These are phyloP conservation scores for Agonum fuliginosum DNA, from an alignment of 2,888 invertebrate genomes.

Conservation along the genomic window DNA sequence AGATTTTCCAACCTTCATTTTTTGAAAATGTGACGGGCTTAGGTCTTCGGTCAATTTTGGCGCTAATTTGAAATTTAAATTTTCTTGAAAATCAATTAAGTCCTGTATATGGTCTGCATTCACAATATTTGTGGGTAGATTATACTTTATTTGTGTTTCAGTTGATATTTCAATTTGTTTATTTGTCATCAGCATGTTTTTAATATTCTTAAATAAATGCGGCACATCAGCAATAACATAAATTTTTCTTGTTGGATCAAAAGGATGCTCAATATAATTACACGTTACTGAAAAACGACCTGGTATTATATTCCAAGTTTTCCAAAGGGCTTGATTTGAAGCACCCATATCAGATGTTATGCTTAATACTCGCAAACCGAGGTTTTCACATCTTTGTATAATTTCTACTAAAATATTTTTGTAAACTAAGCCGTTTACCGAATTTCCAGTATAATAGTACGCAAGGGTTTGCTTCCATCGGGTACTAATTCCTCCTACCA, in stretches of 20 bases:
- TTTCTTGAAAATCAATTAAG: not conserved
- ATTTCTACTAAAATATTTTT: slow-evolving; percentile 29
- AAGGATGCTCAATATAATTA: not conserved
- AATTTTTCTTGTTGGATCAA: not conserved
- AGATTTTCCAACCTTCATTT: slow-evolving; percentile 55
- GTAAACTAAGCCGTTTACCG: slow-evolving; percentile 32
- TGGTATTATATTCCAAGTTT: not conserved
- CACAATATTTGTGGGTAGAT: slow-evolving; percentile 46
- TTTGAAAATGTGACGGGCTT: slow-evolving; percentile 36
- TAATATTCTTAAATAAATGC: slow-evolving; percentile 61
- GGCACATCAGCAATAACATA: slow-evolving; percentile 32
- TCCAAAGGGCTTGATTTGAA: slow-evolving; percentile 63
- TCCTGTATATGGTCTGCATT: not conserved
- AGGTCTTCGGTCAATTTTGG: slow-evolving; percentile 19
- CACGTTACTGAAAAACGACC: not conserved
- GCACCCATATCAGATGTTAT: slow-evolving; percentile 65
- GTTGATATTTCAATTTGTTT: not conserved
- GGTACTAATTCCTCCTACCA: slow-evolving; percentile 47
- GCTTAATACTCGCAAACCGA: slow-evolving; percentile 61
- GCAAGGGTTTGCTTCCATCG: slow-evolving; percentile 59
- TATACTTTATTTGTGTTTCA: slow-evolving; percentile 19
- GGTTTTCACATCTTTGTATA: slow-evolving; percentile 33
- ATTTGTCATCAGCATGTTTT: not conserved
- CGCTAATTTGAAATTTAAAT: slow-evolving; percentile 1
- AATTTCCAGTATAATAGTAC: slow-evolving; percentile 53